Conservation (phyloP, 2,888 invertebrate species). For the Serrognathus titanus region DNA sequence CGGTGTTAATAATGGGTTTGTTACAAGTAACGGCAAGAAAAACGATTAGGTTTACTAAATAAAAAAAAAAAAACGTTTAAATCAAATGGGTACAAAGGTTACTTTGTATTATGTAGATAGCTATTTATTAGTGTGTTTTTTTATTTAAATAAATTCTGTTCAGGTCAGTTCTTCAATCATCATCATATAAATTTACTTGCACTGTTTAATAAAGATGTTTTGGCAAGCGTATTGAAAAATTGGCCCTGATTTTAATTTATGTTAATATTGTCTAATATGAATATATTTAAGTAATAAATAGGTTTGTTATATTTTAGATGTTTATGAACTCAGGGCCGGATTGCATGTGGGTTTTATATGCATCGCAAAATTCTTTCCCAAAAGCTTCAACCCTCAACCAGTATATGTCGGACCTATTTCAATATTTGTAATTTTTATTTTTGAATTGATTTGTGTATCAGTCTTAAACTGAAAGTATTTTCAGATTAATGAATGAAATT, state of each 20-base stretch:
- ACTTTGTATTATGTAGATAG: constrained; percentile 9
- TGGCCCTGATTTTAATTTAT: neutral
- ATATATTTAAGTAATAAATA: neutral
- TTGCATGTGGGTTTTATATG: neutral
- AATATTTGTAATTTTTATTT: neutral
- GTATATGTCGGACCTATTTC: neutral
- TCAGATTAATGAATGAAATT: neutral
- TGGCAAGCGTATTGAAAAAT: too few relatives aligned
- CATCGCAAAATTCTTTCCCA: too few relatives aligned
- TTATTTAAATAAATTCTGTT: neutral
- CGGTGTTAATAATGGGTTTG: constrained; percentile 61
- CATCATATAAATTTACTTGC: too few relatives aligned
- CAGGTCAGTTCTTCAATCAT: too few relatives aligned
- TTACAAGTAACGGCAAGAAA: constrained; percentile 43
- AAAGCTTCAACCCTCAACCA: too few relatives aligned
- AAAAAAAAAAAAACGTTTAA: constrained; percentile 1
- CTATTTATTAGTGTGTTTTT: constrained; percentile 14
- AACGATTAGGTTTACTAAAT: constrained; percentile 22
- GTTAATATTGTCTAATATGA: neutral
- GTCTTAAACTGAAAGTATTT: neutral
- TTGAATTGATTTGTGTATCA: neutral
- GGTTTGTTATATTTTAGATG: neutral
- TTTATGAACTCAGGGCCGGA: constrained; percentile 12
- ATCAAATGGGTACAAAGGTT: constrained; percentile 1
- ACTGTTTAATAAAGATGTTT: too few relatives aligned